A percentile compares a stretch with the other conserved stretches of the same genome.
These are phyloP conservation scores for Telmatochromis sp. DNA, from an alignment of 2,113 vertebrate genomes.

Conservation along the genomic window DNA sequence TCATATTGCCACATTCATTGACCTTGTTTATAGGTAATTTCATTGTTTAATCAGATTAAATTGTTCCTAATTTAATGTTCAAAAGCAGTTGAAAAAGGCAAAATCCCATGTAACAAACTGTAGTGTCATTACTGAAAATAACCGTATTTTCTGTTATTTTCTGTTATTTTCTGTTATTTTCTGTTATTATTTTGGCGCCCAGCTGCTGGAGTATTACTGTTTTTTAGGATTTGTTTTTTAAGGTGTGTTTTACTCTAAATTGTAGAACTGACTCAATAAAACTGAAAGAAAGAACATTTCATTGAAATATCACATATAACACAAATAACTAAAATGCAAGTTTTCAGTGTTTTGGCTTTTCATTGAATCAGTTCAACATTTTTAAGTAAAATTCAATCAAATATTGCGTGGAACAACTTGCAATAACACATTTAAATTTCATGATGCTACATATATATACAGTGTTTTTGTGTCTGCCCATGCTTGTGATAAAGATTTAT, in stretches of 20 bases:
- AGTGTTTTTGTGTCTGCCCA: not conserved
- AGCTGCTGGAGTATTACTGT: not conserved
- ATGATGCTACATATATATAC: not conserved
- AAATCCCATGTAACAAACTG: not conserved
- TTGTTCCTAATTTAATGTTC: not conserved
- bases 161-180: not conserved
- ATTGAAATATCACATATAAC: not conserved
- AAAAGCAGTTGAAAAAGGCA: not conserved
- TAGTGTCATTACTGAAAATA: not conserved
- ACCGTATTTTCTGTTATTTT: not conserved
- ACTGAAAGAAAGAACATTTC: not conserved
- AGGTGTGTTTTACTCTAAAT: not conserved
- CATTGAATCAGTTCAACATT: not conserved
- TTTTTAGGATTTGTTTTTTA: not conserved
- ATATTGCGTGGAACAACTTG: not conserved
- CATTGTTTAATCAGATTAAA: not conserved
- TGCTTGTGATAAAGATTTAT: not conserved
- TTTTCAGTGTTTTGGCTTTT: not conserved
- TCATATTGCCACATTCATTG: rapidly evolving
- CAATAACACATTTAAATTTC: not conserved
- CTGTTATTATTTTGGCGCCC: not conserved
- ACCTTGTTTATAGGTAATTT: not conserved
- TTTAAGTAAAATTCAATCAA: not conserved
- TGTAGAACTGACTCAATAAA: not conserved
- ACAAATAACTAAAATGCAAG: not conserved